phyloP scores from a whole-genome alignment of 2,888 invertebrate genomes.

The Sinopyrophorus schimmeli region DNA sequence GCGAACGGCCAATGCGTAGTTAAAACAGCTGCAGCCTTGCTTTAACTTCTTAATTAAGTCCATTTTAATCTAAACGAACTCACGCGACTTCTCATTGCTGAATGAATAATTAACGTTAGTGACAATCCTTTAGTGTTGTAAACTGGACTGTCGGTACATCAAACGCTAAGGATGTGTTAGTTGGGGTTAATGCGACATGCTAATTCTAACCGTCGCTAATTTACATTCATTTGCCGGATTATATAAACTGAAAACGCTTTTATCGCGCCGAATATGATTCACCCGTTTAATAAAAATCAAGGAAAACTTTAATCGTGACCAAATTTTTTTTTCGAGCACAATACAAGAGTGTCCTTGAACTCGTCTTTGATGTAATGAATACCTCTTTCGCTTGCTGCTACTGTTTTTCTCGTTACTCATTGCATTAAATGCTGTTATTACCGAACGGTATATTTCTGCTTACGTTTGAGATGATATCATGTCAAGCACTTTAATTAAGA shows the following conservation, averaged over 20 bases:
- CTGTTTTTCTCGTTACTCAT: constrained; percentile 14
- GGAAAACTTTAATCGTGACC: constrained; percentile 21
- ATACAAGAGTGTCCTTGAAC: constrained; percentile 10
- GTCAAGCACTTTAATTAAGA: constrained; percentile 20
- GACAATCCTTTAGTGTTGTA: constrained; percentile 29
- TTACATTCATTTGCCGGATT: constrained; percentile 54
- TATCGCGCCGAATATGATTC: constrained; percentile 44
- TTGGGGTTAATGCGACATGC: constrained; percentile 53
- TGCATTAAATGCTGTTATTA: constrained; percentile 17
- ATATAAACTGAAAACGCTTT: constrained; percentile 45
- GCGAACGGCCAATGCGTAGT: constrained; percentile 26
- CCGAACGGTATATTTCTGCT: constrained; percentile 13
- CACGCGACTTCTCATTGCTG: constrained; percentile 34
- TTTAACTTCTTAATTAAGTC: constrained; percentile 36
- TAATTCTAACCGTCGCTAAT: constrained; percentile 54
- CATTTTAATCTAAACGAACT: constrained; percentile 34
- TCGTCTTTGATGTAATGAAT: background rate
- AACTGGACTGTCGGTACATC: constrained; percentile 39
- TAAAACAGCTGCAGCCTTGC: constrained; percentile 35
- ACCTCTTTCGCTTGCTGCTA: background rate
- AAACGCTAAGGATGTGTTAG: constrained; percentile 47
- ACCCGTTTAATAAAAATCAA: constrained; percentile 28
- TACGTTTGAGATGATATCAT: constrained; percentile 15
- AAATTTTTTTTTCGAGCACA: constrained; percentile 12
- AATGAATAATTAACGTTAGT: constrained; percentile 35